These are phyloP conservation scores for Aleadryas rufinucha DNA, from an alignment of 2,113 vertebrate species.

Conservation along the genomic window DNA sequence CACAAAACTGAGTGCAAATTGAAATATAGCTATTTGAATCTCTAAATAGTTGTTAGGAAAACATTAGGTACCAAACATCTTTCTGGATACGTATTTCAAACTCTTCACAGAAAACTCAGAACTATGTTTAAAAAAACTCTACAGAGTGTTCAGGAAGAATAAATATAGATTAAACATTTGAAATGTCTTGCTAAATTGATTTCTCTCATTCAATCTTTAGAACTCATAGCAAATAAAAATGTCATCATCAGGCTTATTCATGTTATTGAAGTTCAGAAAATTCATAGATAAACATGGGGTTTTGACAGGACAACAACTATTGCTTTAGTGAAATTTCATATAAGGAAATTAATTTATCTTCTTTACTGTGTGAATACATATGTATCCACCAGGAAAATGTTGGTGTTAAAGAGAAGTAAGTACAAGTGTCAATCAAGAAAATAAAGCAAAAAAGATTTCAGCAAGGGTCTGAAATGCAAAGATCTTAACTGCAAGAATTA, in stretches of 20 bases:
- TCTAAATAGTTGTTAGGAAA: not conserved
- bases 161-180: not conserved
- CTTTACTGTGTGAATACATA: not conserved
- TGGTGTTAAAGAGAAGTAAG: not conserved
- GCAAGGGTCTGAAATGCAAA: not conserved
- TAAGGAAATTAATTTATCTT: not conserved
- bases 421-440: not conserved
- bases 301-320: not conserved
- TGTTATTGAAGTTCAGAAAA: not conserved
- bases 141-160: not conserved
- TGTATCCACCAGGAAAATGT: not conserved
- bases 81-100: not conserved
- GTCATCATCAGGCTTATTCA: not conserved
- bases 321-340: not conserved
- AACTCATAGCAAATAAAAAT: constrained; percentile 14
- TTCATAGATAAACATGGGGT: not conserved
- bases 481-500: not conserved
- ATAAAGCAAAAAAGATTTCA: not conserved
- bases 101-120: not conserved
- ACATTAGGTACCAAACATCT: not conserved
- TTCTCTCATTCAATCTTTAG: not conserved
- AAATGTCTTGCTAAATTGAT: not conserved
- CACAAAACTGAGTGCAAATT: not conserved
- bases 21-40: not conserved
- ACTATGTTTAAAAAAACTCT: not conserved